phyloP scores from a whole-genome alignment of 2,797 vertebrate species.

The Lithobates pipiens region DNA sequence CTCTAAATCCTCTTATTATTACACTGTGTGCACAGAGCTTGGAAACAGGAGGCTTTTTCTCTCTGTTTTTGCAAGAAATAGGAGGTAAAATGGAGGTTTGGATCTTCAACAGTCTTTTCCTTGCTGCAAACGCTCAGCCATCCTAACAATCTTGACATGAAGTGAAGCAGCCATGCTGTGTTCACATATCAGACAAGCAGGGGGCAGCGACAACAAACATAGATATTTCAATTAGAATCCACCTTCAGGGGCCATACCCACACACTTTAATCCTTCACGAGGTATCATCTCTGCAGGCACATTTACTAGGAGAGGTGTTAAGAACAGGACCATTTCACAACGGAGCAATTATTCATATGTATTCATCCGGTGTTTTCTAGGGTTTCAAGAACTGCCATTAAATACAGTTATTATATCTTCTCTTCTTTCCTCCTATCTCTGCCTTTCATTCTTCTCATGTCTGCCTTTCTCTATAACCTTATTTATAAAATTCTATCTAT shows the following conservation, averaged over 20 bases:
- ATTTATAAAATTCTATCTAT: too few species aligned
- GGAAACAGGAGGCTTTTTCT: conserved; percentile 15
- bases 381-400: neutral
- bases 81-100: conserved; percentile 12
- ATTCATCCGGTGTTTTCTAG: neutral
- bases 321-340: neutral
- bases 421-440: too few species aligned
- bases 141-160: conserved; percentile 53
- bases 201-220: conserved; percentile 59
- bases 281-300: conserved; percentile 43
- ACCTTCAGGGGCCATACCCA: conserved; percentile 46
- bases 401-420: neutral
- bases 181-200: conserved; percentile 59
- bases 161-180: conserved; percentile 58
- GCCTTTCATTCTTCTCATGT: too few species aligned
- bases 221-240: conserved; percentile 59
- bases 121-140: conserved; percentile 45
- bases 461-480: too few species aligned
- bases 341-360: conserved; percentile 11
- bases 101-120: conserved; percentile 17
- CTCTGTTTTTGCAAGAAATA: conserved; percentile 29
- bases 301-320: conserved; percentile 31
- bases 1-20: conserved; percentile 69
- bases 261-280: conserved; percentile 35
- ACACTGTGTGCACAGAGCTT: conserved; percentile 65